These are phyloP conservation scores for Capreolus pygargus DNA, from an alignment of 2,113 vertebrate genomes.

Conservation along the genomic window DNA sequence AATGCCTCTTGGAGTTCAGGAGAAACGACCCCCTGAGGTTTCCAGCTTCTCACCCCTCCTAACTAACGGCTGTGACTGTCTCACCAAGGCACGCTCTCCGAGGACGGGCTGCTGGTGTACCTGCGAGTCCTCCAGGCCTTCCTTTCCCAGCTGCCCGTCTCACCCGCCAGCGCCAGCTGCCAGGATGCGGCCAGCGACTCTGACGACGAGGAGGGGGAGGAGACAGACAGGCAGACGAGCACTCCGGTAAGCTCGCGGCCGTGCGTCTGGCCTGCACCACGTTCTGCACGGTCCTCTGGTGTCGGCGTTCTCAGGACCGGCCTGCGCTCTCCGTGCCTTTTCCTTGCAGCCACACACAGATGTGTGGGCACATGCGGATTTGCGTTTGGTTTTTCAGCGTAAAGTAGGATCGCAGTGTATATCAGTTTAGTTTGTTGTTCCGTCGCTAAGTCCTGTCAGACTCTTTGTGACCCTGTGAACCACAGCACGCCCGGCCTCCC, in stretches of 20 bases:
- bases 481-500: not conserved
- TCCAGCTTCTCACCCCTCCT: not conserved
- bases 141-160: slow-evolving; percentile 90
- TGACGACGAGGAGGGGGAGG: slow-evolving; percentile 93
- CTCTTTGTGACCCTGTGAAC: not conserved
- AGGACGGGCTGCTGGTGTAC: slow-evolving; percentile 94
- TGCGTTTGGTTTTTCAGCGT: not conserved
- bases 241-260: slow-evolving; percentile 79
- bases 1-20: not conserved
- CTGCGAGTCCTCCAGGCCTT: slow-evolving; percentile 91
- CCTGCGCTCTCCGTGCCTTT: not conserved
- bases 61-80: not conserved
- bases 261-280: rapidly evolving
- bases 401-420: not conserved
- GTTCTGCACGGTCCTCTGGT: rapidly evolving
- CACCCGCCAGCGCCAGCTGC: slow-evolving; percentile 80
- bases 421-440: not conserved
- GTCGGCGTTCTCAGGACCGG: rapidly evolving
- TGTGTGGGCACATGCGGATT: rapidly evolving
- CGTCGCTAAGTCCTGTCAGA: not conserved
- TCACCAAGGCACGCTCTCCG: slow-evolving; percentile 88
- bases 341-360: not conserved
- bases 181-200: slow-evolving; percentile 92
- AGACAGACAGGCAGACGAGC: slow-evolving; percentile 78
- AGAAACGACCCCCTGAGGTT: not conserved